Evolutionary conservation across 2,797 vertebrate genomes (phyloP), one percentile per base, ranked within the genome.

Genomic region (Rhodeus uyekii): DNA sequence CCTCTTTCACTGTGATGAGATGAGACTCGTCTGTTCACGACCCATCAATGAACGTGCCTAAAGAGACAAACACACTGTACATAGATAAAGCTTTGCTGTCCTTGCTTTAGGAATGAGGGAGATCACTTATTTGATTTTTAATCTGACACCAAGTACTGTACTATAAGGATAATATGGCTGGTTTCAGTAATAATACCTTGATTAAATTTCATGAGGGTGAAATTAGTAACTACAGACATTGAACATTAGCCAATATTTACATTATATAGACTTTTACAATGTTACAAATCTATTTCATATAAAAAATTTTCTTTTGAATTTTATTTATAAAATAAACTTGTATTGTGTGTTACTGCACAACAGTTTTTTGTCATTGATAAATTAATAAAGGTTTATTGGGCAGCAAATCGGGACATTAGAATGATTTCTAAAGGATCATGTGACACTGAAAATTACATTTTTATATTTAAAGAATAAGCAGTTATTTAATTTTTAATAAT

Each of bases 1-100:
- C 13, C 85, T 87, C 86, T 85, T 65, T 12, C 24, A 46, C 64
- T 65, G 68, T 85, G 50, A 83, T 76, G 75, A 48, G 76, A 76
- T 34, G 32, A 12, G 78, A 61, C 34, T 36, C 13, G 7, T 50
- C 72, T 32, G 39, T 76, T 84, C 42, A 73, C 44, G 16, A 58
- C 39, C 36, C 34, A 78, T 84, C 84, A 78, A 77, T 73, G 60
- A 74, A 16, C 3, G n/a, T 18, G 22, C 39, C 76, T 64, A 53
- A 81, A 74, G 34, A 74, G 60, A 64, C 42, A 65, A 24, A 74
- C 34, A 12, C 34, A 10, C 39, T 42, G 10, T 42, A 6, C 34
- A 27, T 22, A 10, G 34, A 74, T 38, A 14, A 38, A 74, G 4
- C 34, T 38, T 53, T 0, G 12, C 32, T 36, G 29, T 73, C 22